Base-by-base conservation (phyloP, 2,113 vertebrate genomes). In the Aplodontia rufa region DNA sequence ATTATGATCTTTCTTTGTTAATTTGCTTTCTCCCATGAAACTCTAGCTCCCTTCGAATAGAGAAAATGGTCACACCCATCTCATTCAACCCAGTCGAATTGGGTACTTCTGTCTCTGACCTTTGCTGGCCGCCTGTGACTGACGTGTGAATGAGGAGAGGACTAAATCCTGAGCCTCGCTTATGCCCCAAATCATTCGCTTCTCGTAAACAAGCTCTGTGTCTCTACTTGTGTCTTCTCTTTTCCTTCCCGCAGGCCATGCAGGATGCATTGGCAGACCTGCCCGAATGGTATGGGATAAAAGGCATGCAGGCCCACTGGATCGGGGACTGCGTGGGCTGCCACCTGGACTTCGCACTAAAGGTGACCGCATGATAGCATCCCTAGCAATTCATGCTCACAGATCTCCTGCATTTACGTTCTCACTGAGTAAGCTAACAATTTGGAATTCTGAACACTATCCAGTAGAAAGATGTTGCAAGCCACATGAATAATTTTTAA, bases 261-360 rank as follows among this genome's bases (percentile, higher is more conserved):
- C 97, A 98, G 97, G 99, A 99, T 3, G 98, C 99, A 0, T 95
- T 99, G 97, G 98, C 98, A 1, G 98, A 99, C 91, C 99, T 99
- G 92, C 99, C 99, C 0, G 99, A 99, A 94, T 99, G 99, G 99
- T 99, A 99, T 0, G 99, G 99, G 37, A 99, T 99, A 92, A 99
- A 99, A 98, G 99, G 98, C 98, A 99, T 99, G 99, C 99, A 99
- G 98, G 99, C 99, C 62, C 99, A 99, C 98, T 99, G 99, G 99
- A 99, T 99, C 68, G 99, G 99, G 64, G 98, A 99, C 72, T 99
- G 99, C 22, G 83, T 96, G 24, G 99, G 99, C 60, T 99, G 99
- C 98, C 99, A 97, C 86, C 98, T 99, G 69, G 99, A 99, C 98
- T 99, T 99, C 98, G 96, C 97, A 68, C 97, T 99, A n/a, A 99